Percentiles rank a stretch among this genome's conserved stretches.
Evolutionary conservation across 1,140 invertebrate genomes (phyloP).

Genomic region (Chrysomallon squamiferum): DNA sequence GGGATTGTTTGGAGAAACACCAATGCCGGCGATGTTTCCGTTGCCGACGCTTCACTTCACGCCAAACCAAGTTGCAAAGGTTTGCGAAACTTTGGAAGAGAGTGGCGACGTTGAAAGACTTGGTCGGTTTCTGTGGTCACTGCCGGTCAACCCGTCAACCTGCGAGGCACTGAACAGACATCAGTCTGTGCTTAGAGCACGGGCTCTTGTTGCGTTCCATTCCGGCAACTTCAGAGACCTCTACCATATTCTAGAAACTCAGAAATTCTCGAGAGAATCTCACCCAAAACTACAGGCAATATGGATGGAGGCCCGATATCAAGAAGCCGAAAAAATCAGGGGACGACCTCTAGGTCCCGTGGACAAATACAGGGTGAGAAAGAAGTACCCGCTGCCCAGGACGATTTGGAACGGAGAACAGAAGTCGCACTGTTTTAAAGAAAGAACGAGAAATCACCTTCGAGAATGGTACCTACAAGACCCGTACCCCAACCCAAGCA

Average conservation of each 20-base stretch:
- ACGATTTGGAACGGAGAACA: constrained; percentile 99
- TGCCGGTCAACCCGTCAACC: constrained; percentile 71
- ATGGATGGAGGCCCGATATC: constrained; percentile 98
- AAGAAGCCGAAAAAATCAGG: constrained; percentile 94
- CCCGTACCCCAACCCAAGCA: constrained; percentile 99
- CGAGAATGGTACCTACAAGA: constrained; percentile 92
- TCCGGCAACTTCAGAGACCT: constrained; percentile 91
- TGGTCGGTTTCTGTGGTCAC: constrained; percentile 95
- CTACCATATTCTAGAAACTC: constrained; percentile 92
- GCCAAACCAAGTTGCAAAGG: constrained; percentile 92
- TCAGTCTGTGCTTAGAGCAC: constrained; percentile 91
- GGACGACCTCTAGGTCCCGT: constrained; percentile 96
- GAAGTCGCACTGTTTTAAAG: constrained; percentile 99
- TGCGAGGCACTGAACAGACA: constrained; percentile 91
- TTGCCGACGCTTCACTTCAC: constrained; percentile 58
- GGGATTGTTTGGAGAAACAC: constrained; percentile 12
- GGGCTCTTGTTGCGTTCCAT: constrained; percentile 95
- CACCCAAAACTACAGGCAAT: constrained; percentile 92
- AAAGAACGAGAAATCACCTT: constrained; percentile 90
- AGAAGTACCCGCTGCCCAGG: constrained; percentile 97
- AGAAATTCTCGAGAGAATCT: constrained; percentile 94
- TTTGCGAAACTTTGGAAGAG: constrained; percentile 98
- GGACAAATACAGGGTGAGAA: constrained; percentile 95
- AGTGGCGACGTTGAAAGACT: constrained; percentile 95
- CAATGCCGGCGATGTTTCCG: constrained; percentile 30